phyloP scores from a whole-genome alignment of 1,140 invertebrate genomes.

The Helicoverpa zea region DNA sequence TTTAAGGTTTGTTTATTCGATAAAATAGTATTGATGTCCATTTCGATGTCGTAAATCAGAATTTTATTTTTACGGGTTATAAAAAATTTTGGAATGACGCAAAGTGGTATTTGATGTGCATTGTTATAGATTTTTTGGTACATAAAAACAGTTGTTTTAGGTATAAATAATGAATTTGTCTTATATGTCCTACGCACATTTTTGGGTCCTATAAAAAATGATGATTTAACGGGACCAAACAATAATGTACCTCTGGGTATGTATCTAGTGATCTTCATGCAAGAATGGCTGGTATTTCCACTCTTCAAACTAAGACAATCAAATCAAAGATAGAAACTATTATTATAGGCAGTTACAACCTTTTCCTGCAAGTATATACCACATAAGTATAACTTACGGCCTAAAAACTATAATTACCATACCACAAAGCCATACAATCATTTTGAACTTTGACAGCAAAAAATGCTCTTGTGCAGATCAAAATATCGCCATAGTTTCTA shows the following conservation, averaged over 20 bases:
- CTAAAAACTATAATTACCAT: slow-evolving; percentile 28
- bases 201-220: too few species aligned
- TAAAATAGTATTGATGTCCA: not conserved
- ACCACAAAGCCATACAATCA: not conserved
- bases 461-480: slow-evolving; percentile 23
- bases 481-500: slow-evolving; percentile 18
- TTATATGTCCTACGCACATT: too few species aligned
- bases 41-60: not conserved
- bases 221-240: too few species aligned
- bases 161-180: too few species aligned
- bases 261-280: too few species aligned
- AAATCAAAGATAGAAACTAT: not conserved
- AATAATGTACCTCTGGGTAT: too few species aligned
- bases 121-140: too few species aligned
- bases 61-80: not conserved
- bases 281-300: not conserved
- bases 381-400: not conserved
- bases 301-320: not conserved
- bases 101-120: too few species aligned
- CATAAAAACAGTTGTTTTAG: too few species aligned
- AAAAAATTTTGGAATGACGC: not conserved
- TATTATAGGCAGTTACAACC: not conserved
- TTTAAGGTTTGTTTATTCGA: not conserved
- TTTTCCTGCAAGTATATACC: not conserved
- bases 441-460: slow-evolving; percentile 26